Evolutionary conservation across 2,113 vertebrate genomes (phyloP).

Genomic region (Cyrtonyx montezumae): DNA sequence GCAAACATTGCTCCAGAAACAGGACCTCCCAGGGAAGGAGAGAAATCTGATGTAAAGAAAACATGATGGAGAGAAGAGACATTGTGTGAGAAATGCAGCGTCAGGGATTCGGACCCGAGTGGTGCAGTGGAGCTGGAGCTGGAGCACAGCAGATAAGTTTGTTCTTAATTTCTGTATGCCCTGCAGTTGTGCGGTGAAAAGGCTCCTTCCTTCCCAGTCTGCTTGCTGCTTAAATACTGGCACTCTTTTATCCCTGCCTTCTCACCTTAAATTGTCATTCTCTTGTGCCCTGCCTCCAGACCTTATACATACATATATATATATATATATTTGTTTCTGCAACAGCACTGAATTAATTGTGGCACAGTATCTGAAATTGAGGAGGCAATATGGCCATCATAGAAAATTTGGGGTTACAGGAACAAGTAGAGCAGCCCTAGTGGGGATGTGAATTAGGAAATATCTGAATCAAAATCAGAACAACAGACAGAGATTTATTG

Average conservation of each 20-base stretch:
- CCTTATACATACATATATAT: background rate
- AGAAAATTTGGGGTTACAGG: background rate
- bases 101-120: conserved; percentile 26
- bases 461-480: background rate
- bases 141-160: conserved; percentile 43
- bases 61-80: background rate
- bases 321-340: background rate
- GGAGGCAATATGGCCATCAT: background rate
- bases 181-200: background rate
- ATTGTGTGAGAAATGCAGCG: conserved; percentile 31
- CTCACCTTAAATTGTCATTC: background rate
- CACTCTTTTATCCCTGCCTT: background rate
- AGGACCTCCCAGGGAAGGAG: background rate
- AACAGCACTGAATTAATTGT: conserved; percentile 24
- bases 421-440: background rate
- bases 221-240: conserved; percentile 11
- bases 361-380: background rate
- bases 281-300: background rate
- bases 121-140: conserved; percentile 36
- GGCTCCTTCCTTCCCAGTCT: background rate
- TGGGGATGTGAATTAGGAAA: background rate
- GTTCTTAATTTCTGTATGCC: conserved; percentile 36
- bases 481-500: background rate
- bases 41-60: conserved; percentile 21
- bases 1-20: background rate